These are phyloP conservation scores for Drosophila prolongata DNA, from an alignment of 2,888 invertebrate genomes.

Conservation along the genomic window DNA sequence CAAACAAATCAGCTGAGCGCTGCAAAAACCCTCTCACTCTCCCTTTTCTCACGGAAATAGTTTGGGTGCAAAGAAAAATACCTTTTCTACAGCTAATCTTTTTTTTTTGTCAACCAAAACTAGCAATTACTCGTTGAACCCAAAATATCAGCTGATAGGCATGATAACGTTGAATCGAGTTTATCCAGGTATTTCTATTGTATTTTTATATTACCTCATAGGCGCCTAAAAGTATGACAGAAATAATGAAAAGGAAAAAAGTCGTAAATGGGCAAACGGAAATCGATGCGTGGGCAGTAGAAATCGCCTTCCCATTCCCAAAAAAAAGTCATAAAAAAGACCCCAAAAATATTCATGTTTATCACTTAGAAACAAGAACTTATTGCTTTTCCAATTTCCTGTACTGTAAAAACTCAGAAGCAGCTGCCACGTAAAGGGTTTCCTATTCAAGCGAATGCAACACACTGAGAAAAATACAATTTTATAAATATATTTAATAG, in stretches of 20 bases:
- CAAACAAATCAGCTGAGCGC: conserved; percentile 62
- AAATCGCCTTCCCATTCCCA: neutral
- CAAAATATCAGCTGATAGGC: conserved; percentile 31
- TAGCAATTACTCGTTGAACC: conserved; percentile 29
- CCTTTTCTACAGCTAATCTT: conserved; percentile 1
- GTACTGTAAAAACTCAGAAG: conserved; percentile 4
- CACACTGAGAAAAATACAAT: neutral
- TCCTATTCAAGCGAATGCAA: neutral
- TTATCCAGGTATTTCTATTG: conserved; percentile 22
- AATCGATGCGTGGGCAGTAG: conserved; percentile 9
- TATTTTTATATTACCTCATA: conserved; percentile 9
- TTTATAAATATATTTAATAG: no score
- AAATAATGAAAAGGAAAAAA: neutral
- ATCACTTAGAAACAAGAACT: conserved; percentile 28
- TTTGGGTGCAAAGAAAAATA: conserved; percentile 10
- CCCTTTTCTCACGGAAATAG: neutral
- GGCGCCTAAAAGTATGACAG: conserved; percentile 35
- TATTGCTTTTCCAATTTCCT: conserved; percentile 45
- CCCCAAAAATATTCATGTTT: conserved; percentile 36
- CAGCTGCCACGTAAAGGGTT: neutral
- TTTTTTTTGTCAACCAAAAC: conserved; percentile 17
- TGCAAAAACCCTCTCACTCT: conserved; percentile 12
- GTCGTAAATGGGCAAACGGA: conserved; percentile 9
- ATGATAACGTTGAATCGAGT: conserved; percentile 14
- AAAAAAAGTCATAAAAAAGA: conserved; percentile 15